Conservation (phyloP, 2,113 vertebrate genomes). For the Nycticorax nycticorax region DNA sequence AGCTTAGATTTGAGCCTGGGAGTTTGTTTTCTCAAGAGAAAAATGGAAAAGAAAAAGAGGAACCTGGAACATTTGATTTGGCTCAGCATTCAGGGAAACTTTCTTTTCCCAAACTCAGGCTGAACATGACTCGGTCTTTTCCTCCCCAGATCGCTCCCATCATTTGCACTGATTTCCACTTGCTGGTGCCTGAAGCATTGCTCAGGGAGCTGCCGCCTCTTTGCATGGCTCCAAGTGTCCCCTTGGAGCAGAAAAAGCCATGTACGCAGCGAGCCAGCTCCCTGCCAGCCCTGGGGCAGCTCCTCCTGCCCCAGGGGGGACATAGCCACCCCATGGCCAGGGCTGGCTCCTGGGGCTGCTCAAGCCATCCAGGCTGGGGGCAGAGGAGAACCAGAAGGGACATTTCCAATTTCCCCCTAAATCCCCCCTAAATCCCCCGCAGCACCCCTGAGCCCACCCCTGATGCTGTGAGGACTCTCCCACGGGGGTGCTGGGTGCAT, state of each 20-base stretch:
- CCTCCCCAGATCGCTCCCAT: not conserved
- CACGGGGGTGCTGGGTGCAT: not conserved
- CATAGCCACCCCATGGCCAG: not conserved
- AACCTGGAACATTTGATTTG: not conserved
- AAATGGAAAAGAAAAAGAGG: not conserved
- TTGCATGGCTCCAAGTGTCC: not conserved
- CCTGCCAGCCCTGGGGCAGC: not conserved
- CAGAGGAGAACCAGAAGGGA: not conserved
- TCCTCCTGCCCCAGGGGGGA: not conserved
- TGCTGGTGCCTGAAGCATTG: not conserved
- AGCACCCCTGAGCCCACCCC: accelerated
- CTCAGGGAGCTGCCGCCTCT: not conserved
- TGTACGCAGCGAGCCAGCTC: not conserved
- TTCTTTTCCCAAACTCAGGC: not conserved
- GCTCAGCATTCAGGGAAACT: not conserved
- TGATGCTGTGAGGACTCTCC: not conserved
- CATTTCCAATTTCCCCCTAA: not conserved
- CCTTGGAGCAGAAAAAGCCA: not conserved
- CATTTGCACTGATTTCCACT: not conserved
- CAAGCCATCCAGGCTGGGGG: not conserved
- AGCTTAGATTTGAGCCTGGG: not conserved
- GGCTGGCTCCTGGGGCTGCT: not conserved
- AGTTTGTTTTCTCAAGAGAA: not conserved
- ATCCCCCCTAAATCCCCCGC: accelerated
- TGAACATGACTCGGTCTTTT: not conserved